Conservation (phyloP, 2,888 invertebrate species). For the Eurois occulta region DNA sequence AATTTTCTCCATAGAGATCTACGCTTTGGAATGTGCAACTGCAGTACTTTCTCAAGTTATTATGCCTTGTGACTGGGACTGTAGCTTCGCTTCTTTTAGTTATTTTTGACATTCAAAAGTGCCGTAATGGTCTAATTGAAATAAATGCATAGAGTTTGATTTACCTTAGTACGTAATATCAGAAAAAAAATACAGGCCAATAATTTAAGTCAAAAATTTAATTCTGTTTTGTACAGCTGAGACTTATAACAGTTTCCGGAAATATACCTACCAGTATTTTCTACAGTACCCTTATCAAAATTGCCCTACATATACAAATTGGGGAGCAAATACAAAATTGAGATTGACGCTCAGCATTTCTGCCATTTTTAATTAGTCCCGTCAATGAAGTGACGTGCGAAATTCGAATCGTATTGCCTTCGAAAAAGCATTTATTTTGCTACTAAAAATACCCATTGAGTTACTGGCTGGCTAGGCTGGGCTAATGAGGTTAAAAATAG, state of each 20-base stretch:
- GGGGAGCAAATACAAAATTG: conserved; percentile 52
- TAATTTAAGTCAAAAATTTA: background rate
- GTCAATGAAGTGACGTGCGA: conserved; percentile 46
- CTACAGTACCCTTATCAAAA: conserved; percentile 42
- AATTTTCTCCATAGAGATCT: too few relatives aligned
- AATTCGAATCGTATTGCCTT: conserved; percentile 30
- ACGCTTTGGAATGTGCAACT: too few relatives aligned
- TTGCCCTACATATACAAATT: conserved; percentile 35
- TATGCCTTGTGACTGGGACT: too few relatives aligned
- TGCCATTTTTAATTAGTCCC: conserved; percentile 67
- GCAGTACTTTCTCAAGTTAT: too few relatives aligned
- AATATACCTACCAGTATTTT: conserved; percentile 16
- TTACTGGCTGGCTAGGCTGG: background rate
- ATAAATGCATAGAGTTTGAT: too few relatives aligned
- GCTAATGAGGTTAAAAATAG: background rate
- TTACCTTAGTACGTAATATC: background rate
- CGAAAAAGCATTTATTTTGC: conserved; percentile 32
- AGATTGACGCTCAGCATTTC: conserved; percentile 52
- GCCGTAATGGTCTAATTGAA: too few relatives aligned
- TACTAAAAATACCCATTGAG: conserved; percentile 12
- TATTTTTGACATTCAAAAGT: too few relatives aligned
- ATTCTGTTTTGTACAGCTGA: background rate
- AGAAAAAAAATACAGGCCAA: background rate
- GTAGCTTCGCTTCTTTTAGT: too few relatives aligned
- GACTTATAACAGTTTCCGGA: background rate